Conservation (phyloP, 1,140 invertebrate genomes). For the Hyposmocoma kahamanoa region DNA sequence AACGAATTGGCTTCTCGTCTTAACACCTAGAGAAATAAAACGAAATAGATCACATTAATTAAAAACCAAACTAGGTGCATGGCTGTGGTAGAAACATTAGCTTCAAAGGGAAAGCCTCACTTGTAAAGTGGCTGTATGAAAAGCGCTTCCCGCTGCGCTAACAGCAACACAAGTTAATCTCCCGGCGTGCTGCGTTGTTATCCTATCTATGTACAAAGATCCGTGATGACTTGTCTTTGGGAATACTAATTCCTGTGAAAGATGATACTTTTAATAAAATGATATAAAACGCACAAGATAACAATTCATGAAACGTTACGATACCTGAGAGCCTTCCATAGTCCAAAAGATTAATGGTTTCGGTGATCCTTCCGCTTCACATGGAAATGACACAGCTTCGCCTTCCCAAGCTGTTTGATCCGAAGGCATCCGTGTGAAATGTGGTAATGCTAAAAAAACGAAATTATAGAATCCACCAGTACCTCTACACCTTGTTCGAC, state of each 20-base stretch:
- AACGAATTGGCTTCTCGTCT: constrained; percentile 63
- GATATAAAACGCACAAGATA: neutral
- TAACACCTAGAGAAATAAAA: constrained; percentile 37
- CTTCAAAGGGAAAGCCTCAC: constrained; percentile 17
- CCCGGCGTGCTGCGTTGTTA: constrained; percentile 50
- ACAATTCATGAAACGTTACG: neutral
- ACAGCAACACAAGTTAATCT: constrained; percentile 61
- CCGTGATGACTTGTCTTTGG: constrained; percentile 46
- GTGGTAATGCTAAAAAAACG: constrained; percentile 85
- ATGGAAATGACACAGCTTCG: constrained; percentile 89
- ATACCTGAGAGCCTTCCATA: constrained; percentile 79
- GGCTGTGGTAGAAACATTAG: neutral
- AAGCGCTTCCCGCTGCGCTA: constrained; percentile 58
- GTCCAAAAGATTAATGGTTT: constrained; percentile 91
- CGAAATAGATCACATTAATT: neutral
- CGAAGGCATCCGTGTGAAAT: constrained; percentile 87
- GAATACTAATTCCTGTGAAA: constrained; percentile 52
- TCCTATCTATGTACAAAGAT: constrained; percentile 57
- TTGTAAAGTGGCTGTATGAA: constrained; percentile 60
- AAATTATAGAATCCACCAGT: neutral
- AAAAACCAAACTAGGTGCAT: neutral
- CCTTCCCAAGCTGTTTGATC: constrained; percentile 88
- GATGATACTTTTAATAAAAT: neutral
- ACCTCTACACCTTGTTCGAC: neutral
- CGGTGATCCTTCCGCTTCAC: constrained; percentile 93